Evolutionary conservation across 2,888 invertebrate species (phyloP), one percentile per base, ranked within the genome.

Genomic region (Acrobeloides nanus): DNA sequence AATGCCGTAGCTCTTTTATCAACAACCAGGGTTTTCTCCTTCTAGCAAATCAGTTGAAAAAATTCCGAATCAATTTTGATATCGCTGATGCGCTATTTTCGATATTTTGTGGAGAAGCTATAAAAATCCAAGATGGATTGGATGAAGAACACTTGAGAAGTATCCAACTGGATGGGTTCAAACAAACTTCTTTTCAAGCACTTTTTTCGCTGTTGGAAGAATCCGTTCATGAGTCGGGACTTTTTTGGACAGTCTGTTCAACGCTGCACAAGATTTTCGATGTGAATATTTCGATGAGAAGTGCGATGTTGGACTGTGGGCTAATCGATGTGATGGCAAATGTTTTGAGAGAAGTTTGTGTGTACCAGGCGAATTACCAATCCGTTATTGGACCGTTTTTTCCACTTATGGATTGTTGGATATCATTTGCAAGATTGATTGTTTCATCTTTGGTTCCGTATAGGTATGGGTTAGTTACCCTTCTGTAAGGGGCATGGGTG

Each of bases 171-270:
- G 62, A 65, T 34, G 45, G 48, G 0, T 48, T 70, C 23, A 62
- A 62, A 10, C 61, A 63, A 35, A 61, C 59, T 8, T 51, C 62
- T 5, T 48, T 68, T 5, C 56, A 65, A 27, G 49, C 56, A 10
- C 40, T 57, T n/a, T 59, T 51, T 37, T 27, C 57, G 15, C 37
- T 60, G 17, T 53, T 68, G 25, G 62, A 63, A 23, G 59, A 62
- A 38, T 62, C 66, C 5, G 58, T 58, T 3, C 34, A 44, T 3
- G 64, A 67, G 34, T 48, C 53, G 17, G 38, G 59, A 0, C 49
- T 69, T 2, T 68, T 69, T 40, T 65, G 66, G 61, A 66, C 59
- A 18, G 60, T 69, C 8, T 59, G 62, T 26, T 64, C 64, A 7
- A 57, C 67, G 5, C 42, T 69, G 1, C 55, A 61, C 29, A 68